Base-by-base conservation (phyloP, 1,140 invertebrate genomes). In the Drosophila serrata region DNA sequence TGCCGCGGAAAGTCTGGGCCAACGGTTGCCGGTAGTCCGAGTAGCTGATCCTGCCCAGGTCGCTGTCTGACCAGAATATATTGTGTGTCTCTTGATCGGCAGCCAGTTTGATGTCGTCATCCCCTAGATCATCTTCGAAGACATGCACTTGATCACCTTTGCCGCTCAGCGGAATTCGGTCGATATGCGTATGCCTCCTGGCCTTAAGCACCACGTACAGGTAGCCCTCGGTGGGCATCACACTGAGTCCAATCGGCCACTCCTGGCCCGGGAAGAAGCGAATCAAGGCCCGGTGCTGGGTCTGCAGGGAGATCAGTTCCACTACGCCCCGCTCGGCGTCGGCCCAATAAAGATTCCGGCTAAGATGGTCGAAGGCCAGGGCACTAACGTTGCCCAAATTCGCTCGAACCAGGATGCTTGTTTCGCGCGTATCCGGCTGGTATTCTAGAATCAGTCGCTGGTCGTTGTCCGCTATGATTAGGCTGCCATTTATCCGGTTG, bases 221-320 rank as follows among this genome's bases (percentile, higher is more conserved):
- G n/a, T 94, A 96, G 94, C 95, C 95, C 80, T 95, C 93, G 62
- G 95, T 93, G 24, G 96, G 95, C 56, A 95, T 90, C 0, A 97
- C 69, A 17, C 94, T 94, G 2, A 97, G 90, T 42, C 94, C 94
- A 37, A 95, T 90, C 2, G 96, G 95, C 5, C 92, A 90, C 79
- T 95, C 94, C 3, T 93, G 92, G 9, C 93, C 93, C 0, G 92
- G 72, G 69, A 95, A 94, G 56, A 92, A 93, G 24, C 94, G 91
- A 0, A 97, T 68, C 6, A 95, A 61, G 2, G 94, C 95, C 9
- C 94, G 94, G 0, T 94, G 77, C 8, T 90, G 88, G 0, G 93
- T 96, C 29, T 92, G 93, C 17, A 96, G 55, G 0, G 94, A 94
- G 0, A 93, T 60, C 11, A 95, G 93, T 79, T 96, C 95, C 9